These are phyloP conservation scores for Periparus ater DNA, from an alignment of 2,797 vertebrate species.

Conservation along the genomic window DNA sequence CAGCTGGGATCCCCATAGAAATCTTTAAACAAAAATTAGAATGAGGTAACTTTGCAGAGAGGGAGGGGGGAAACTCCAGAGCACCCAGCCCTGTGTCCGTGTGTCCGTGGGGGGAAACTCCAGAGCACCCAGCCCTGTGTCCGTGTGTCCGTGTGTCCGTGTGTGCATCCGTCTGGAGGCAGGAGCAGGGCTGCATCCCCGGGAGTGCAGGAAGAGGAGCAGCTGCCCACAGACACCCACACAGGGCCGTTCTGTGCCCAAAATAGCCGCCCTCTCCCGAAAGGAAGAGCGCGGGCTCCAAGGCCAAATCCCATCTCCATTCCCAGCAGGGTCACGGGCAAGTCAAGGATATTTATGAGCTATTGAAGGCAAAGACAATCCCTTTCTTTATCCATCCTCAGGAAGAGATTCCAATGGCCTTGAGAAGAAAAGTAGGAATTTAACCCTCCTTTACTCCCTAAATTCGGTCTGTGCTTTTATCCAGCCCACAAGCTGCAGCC, in stretches of 20 bases:
- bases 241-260: background rate
- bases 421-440: background rate
- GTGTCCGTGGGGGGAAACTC: background rate
- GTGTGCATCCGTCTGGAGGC: accelerated
- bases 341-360: conserved; percentile 24
- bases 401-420: background rate
- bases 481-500: background rate
- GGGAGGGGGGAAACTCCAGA: background rate
- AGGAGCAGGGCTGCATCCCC: background rate
- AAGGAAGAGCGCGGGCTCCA: background rate
- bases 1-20: background rate
- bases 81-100: background rate
- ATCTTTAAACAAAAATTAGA: background rate
- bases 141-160: accelerated
- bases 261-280: background rate
- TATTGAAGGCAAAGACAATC: conserved; percentile 26
- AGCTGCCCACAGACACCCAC: conserved; percentile 13
- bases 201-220: background rate
- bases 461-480: background rate
- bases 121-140: background rate
- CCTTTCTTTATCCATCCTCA: background rate
- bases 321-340: background rate
- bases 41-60: background rate
- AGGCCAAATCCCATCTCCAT: background rate
- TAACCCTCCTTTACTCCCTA: background rate